Percentiles rank a stretch among this genome's conserved stretches.
phyloP scores from a whole-genome alignment of 2,113 vertebrate species.

The Cheilinus undulatus region DNA sequence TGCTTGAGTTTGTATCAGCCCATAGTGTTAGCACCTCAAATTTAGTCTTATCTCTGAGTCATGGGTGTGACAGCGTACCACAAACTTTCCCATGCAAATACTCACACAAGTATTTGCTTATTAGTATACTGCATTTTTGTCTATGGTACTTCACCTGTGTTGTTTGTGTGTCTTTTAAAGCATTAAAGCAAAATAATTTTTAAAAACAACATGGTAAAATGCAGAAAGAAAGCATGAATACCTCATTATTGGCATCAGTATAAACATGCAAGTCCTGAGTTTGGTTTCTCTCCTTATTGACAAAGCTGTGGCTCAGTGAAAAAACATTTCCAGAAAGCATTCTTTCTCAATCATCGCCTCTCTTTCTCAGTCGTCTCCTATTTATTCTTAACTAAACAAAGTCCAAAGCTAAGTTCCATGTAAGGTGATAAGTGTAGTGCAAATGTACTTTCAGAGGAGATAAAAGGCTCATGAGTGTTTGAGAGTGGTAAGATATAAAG shows the following conservation, averaged over 20 bases:
- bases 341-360: constrained; percentile 15
- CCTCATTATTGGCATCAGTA: neutral
- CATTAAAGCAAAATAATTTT: neutral
- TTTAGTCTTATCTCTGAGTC: neutral
- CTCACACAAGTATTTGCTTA: neutral
- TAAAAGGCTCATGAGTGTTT: constrained; percentile 46
- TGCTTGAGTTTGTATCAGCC: neutral
- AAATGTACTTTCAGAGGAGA: constrained; percentile 5
- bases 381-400: constrained; percentile 19
- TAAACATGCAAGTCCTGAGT: neutral
- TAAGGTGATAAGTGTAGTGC: neutral
- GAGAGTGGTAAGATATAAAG: constrained; percentile 40
- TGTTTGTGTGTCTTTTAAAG: neutral
- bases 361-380: constrained; percentile 14
- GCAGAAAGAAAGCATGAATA: neutral
- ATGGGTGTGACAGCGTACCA: neutral
- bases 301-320: neutral
- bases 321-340: neutral
- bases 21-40: neutral
- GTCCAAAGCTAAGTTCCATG: neutral
- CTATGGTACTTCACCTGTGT: neutral
- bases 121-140: neutral
- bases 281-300: neutral
- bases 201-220: neutral
- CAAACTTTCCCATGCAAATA: constrained; percentile 24